Evolutionary conservation across 2,797 vertebrate genomes (phyloP).

Genomic region (Etheostoma nigrum): DNA sequence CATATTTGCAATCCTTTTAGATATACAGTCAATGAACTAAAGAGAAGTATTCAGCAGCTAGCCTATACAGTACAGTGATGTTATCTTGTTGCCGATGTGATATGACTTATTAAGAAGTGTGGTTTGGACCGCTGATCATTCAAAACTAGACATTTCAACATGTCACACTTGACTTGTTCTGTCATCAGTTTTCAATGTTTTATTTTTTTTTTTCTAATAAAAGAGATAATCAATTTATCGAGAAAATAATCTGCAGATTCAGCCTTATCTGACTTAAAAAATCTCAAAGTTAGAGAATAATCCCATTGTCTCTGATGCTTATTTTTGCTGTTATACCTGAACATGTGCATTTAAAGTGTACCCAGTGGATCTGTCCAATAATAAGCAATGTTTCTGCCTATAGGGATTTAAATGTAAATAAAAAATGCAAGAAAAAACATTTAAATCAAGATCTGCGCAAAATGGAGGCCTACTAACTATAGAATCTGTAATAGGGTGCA

Average conservation of each 20-base stretch:
- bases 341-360: neutral
- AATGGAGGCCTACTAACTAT: neutral
- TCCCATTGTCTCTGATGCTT: neutral
- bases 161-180: neutral
- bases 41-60: neutral
- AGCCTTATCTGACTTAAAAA: neutral
- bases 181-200: neutral
- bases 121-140: neutral
- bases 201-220: neutral
- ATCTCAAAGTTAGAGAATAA: neutral
- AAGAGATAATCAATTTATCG: neutral
- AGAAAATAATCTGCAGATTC: neutral
- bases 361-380: neutral
- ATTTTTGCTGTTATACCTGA: neutral
- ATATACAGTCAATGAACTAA: neutral
- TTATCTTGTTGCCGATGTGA: too few relatives aligned
- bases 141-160: neutral
- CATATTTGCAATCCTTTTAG: slow-evolving; percentile 11
- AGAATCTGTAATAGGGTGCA: slow-evolving; percentile 6
- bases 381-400: neutral
- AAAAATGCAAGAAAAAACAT: neutral
- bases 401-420: neutral
- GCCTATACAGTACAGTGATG: neutral
- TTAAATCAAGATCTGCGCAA: neutral
- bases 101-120: neutral